Evolutionary conservation across 2,888 invertebrate species (phyloP), one percentile per base, ranked within the genome.

Genomic region (Orchesella flavescens): DNA sequence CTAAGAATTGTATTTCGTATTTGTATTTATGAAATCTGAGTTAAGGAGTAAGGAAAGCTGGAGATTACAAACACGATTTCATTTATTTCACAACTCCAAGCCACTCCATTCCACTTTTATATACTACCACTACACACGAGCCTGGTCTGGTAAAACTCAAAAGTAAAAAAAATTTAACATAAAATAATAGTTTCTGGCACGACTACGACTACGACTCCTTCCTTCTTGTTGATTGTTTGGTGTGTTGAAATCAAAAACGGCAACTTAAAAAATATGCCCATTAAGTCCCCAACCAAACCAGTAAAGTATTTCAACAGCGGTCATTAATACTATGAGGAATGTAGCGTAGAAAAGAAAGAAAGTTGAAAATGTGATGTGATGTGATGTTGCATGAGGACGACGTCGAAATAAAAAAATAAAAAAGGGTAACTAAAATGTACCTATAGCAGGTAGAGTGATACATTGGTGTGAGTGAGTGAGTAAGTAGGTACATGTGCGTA

Each of bases 151-250:
- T n/a, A 34, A 34, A 34, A 34, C 3, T 34, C 3, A 4, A 34
- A 34, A 34, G 34, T 34, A 34, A 34, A 34, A 34, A 4, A 34
- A 34, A 4, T 34, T 34, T 34, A 34, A 34, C 19, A 44, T 66
- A 44, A 66, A 66, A 66, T 66, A 66, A 66, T 66, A 66, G 66
- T 17, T 43, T 66, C 43, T 66, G 66, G 66, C 66, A 66, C 66
- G 66, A 66, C 66, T 44, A 66, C 17, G 9, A 12, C 9, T 12
- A 44, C n/a, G 46, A 10, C n/a, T n/a, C n/a, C n/a, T n/a, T n/a
- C n/a, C n/a, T n/a, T n/a, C n/a, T n/a, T n/a, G n/a, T n/a, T n/a
- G n/a, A n/a, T n/a, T n/a, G n/a, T n/a, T n/a, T 34, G 34, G 3
- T 53, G 53, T 53, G 53, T 53, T 13, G 15, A 44, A 44, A 66